Conservation (phyloP, 2,113 vertebrate species). For the Psephotus haematonotus region DNA sequence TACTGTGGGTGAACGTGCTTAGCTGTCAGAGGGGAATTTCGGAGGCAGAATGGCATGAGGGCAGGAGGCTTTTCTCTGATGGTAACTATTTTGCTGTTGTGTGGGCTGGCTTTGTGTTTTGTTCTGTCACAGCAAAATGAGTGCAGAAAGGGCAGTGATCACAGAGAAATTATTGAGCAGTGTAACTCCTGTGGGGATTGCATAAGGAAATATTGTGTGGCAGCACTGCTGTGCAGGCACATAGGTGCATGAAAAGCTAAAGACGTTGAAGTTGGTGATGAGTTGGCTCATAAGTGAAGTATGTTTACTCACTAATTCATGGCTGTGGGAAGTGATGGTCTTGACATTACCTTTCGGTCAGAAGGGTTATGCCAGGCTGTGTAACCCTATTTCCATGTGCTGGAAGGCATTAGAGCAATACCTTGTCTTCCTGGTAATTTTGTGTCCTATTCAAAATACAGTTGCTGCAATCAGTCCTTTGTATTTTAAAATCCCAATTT, state of each 20-base stretch:
- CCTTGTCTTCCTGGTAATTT: neutral
- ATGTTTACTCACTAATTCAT: fast-evolving
- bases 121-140: neutral
- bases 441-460: neutral
- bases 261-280: fast-evolving
- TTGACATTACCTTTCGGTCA: neutral
- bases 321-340: neutral
- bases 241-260: neutral
- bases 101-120: neutral
- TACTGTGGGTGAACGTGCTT: neutral
- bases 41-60: neutral
- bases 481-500: neutral
- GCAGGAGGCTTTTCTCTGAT: neutral
- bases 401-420: neutral
- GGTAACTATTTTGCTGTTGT: neutral
- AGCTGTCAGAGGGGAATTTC: neutral
- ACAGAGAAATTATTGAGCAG: neutral
- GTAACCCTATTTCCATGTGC: neutral
- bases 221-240: neutral
- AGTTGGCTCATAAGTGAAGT: neutral
- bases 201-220: neutral
- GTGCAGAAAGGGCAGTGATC: neutral
- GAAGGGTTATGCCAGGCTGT: neutral
- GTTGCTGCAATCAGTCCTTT: neutral
- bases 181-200: neutral